Evolutionary conservation across 1,140 invertebrate genomes (phyloP), one percentile per base, ranked within the genome.

Genomic region (Dufourea novaeangliae): DNA sequence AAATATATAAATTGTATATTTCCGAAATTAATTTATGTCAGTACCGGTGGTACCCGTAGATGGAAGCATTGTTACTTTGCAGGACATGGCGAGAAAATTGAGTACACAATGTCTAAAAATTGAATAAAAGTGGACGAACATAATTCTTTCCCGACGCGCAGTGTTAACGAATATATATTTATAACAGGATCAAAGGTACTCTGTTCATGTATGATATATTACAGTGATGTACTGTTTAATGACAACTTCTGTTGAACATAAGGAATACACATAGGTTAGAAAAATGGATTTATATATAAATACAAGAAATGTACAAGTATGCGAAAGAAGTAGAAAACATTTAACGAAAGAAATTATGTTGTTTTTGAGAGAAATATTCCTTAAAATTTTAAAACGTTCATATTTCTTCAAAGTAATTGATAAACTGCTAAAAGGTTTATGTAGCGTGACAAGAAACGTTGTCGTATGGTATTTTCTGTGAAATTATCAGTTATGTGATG

Each of bases 111-210:
- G 34, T 7, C 4, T 14, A 37, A 39, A 44, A 61, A 17, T 41
- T 41, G 3, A 41, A 20, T 34, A 62, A 41, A 71, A 78, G 57
- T 71, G 17, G 44, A 32, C 0, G 1, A 71, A 44, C 17, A 20
- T 44, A 12, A 52, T 39, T 46, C 2, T 69, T 46, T 32, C 17
- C 2, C 17, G 2, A 46, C 56, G 5, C 1, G 62, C n/a, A 29
- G 20, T 52, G 5, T 62, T 69, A 54, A 11, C 1, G 29, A 70
- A 62, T 34, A 69, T 59, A 44, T 57, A 68, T 66, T 74, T 50
- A 63, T 71, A 70, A 10, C 17, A 61, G 3, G 27, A 57, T 50
- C 59, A 72, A 72, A 83, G 39, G 62, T 77, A 74, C 12, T 52
- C 70, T 20, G 68, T 27, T 54, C 6, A n/a, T 14, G 14, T 37